Conservation (phyloP, 2,113 vertebrate species). For the Dicentrarchus labrax region DNA sequence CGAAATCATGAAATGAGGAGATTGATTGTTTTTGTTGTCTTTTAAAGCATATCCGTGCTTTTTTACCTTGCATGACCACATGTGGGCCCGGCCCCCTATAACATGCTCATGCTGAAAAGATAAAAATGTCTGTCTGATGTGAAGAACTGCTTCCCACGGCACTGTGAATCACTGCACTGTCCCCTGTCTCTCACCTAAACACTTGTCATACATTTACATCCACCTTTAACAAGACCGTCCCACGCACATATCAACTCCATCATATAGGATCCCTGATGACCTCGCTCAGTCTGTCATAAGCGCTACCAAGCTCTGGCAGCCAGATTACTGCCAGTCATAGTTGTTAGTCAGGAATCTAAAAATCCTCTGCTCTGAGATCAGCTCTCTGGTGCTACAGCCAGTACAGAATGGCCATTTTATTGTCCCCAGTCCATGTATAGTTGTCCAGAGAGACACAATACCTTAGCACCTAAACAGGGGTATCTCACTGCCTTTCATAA, state of each 20-base stretch:
- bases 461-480: constrained; percentile 62
- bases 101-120: constrained; percentile 44
- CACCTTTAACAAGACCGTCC: constrained; percentile 7
- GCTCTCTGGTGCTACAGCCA: constrained; percentile 62
- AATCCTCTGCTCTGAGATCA: constrained; percentile 51
- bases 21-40: constrained; percentile 15
- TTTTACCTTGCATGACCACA: constrained; percentile 58
- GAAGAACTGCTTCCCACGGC: constrained; percentile 65
- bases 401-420: constrained; percentile 42
- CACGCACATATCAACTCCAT: constrained; percentile 12
- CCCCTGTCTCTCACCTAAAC: constrained; percentile 14
- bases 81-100: constrained; percentile 16
- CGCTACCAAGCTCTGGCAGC: constrained; percentile 42
- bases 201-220: constrained; percentile 12
- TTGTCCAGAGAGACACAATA: constrained; percentile 53
- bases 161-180: constrained; percentile 68
- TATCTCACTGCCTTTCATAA: constrained; percentile 77
- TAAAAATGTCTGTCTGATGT: constrained; percentile 49
- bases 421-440: constrained; percentile 55
- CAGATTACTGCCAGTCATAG: constrained; percentile 51
- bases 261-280: constrained; percentile 18
- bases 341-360: constrained; percentile 51
- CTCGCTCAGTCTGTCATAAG: constrained; percentile 33
- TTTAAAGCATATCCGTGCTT: constrained; percentile 43
- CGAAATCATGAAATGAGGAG: constrained; percentile 39